phyloP scores from a whole-genome alignment of 37 sponge, comb jelly and placozoan species.

The Trichoplax adhaerens region DNA sequence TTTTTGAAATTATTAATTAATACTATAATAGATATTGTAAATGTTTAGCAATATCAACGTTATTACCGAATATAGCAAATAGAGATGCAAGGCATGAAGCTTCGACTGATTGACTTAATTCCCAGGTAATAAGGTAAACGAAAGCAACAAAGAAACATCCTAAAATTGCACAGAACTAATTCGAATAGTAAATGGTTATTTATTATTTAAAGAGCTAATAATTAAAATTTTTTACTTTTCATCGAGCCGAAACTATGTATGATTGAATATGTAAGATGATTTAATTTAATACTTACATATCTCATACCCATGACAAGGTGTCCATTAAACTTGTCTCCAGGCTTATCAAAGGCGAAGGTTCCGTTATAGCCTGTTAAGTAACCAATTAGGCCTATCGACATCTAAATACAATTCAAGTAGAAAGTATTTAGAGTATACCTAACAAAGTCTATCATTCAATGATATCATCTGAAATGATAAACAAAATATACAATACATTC shows the following conservation, averaged over 20 bases:
- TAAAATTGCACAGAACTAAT: conserved; percentile 65
- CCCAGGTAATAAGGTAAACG: conserved; percentile 65
- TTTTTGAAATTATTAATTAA: no score
- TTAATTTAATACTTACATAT: conserved; percentile 25
- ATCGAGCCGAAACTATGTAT: not conserved
- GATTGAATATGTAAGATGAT: not conserved
- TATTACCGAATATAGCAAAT: conserved; percentile 54
- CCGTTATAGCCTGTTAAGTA: conserved; percentile 79
- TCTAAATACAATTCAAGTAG: conserved; percentile 15
- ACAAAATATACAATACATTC: no score
- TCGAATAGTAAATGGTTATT: not conserved
- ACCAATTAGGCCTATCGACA: conserved; percentile 76
- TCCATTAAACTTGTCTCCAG: conserved; percentile 61
- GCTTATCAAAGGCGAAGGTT: conserved; percentile 85
- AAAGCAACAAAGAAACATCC: conserved; percentile 54
- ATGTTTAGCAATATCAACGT: no score
- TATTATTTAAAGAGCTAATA: not conserved
- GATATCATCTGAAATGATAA: no score
- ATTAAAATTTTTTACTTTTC: not conserved
- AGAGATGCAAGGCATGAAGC: conserved; percentile 48
- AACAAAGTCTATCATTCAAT: no score
- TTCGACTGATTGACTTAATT: conserved; percentile 42
- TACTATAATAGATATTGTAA: no score
- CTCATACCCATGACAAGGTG: conserved; percentile 47
- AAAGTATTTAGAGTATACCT: not conserved